Conservation (phyloP, 2,888 invertebrate genomes). For the Pedicia rivosa region DNA sequence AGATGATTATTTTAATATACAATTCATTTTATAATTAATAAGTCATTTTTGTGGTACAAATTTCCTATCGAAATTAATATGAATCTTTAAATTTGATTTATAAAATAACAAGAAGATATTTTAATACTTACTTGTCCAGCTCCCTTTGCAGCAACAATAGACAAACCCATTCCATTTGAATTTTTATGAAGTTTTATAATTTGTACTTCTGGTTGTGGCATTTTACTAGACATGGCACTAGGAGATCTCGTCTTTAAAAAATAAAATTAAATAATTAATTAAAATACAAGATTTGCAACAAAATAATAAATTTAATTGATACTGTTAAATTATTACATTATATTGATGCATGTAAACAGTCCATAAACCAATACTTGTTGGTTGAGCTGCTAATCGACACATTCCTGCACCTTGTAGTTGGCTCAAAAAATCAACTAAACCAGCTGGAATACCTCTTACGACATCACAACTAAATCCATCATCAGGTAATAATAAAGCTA, state of each 20-base stretch:
- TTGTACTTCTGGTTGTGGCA: constrained; percentile 57
- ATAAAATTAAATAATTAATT: constrained; percentile 6
- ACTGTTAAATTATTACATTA: constrained; percentile 26
- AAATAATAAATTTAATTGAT: neutral
- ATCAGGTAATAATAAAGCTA: constrained; percentile 87
- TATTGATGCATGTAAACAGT: constrained; percentile 78
- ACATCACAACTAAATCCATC: constrained; percentile 98
- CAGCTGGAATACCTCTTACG: constrained; percentile 86
- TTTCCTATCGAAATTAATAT: too few species aligned
- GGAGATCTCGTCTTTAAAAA: constrained; percentile 39
- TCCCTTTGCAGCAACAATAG: constrained; percentile 95
- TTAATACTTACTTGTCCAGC: constrained; percentile 38
- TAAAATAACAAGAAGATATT: too few species aligned
- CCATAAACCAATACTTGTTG: constrained; percentile 84
- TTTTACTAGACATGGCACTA: constrained; percentile 46
- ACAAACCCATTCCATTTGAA: constrained; percentile 93
- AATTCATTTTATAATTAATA: too few species aligned
- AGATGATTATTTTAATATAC: too few species aligned
- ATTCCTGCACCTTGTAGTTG: constrained; percentile 72
- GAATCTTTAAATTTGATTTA: too few species aligned
- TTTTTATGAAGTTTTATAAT: constrained; percentile 85
- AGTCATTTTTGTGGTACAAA: too few species aligned
- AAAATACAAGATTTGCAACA: neutral
- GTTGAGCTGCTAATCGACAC: constrained; percentile 80
- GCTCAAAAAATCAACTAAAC: constrained; percentile 72